These are phyloP conservation scores for Andrena flavipes DNA, from an alignment of 2,888 invertebrate genomes.

Conservation along the genomic window DNA sequence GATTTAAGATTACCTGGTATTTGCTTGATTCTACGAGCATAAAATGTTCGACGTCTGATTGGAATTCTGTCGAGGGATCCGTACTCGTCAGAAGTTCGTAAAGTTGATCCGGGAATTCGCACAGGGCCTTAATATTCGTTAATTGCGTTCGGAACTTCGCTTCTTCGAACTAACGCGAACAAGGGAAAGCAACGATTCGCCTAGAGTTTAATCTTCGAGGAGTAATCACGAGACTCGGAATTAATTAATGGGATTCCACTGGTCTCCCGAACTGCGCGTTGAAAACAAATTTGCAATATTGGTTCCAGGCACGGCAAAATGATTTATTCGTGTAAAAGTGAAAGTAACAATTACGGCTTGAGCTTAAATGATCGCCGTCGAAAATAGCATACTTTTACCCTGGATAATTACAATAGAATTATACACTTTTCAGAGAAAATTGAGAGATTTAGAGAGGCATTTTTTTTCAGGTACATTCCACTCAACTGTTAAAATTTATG, in stretches of 20 bases:
- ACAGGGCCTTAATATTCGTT: neutral
- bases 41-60: no score
- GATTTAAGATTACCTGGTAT: no score
- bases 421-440: no score
- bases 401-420: neutral
- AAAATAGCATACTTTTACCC: conserved; percentile 13
- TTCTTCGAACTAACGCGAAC: no score
- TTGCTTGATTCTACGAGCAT: no score
- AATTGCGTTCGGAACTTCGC: neutral
- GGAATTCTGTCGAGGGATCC: no score
- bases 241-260: neutral
- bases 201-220: neutral
- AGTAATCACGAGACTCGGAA: neutral
- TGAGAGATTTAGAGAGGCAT: no score
- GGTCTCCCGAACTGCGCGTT: neutral
- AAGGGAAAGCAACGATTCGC: neutral
- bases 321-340: conserved; percentile 24
- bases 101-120: neutral
- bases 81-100: no score
- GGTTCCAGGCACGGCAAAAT: neutral
- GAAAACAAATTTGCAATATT: conserved; percentile 2
- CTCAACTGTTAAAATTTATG: neutral
- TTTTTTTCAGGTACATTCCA: no score
- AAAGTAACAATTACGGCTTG: conserved; percentile 19
- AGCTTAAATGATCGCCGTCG: neutral